Percentiles rank a stretch among this genome's conserved stretches.
Evolutionary conservation across 2,113 vertebrate species (phyloP).

Genomic region (Corythornis madagascariensis): DNA sequence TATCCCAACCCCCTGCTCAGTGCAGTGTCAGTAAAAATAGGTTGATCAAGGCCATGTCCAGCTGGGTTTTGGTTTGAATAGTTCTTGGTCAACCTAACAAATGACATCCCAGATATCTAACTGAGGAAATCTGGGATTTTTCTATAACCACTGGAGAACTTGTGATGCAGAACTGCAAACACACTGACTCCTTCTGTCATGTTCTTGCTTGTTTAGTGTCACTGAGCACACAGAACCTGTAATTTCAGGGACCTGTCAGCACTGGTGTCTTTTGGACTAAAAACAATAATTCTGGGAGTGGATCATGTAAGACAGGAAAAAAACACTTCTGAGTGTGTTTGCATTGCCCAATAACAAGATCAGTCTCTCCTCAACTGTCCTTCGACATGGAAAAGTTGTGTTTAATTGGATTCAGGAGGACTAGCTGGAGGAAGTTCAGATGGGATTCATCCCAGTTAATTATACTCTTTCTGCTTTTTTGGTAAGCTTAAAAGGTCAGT

Average conservation of each 20-base stretch:
- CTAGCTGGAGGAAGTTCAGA: slow-evolving; percentile 48
- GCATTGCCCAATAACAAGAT: not conserved
- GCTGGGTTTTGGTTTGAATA: not conserved
- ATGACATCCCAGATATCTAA: accelerated
- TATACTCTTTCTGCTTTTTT: slow-evolving; percentile 3
- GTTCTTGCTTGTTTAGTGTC: not conserved
- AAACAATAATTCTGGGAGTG: not conserved
- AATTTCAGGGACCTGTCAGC: not conserved
- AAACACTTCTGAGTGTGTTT: not conserved
- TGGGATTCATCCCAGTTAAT: slow-evolving; percentile 44
- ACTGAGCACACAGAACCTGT: not conserved
- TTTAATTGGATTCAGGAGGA: slow-evolving; percentile 60
- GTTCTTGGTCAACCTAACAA: not conserved
- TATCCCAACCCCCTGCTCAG: not conserved
- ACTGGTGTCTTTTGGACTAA: not conserved
- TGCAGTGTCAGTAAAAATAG: not conserved
- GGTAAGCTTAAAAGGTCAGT: slow-evolving; percentile 62
- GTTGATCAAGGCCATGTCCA: not conserved
- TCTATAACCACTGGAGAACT: accelerated
- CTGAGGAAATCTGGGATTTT: not conserved
- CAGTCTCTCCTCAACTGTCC: not conserved
- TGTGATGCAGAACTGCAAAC: not conserved
- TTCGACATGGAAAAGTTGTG: slow-evolving; percentile 29
- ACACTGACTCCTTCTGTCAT: not conserved
- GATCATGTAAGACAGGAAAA: not conserved